Percentiles rank a stretch among this genome's conserved stretches.
These are phyloP conservation scores for Sinocyclocheilus anophthalmus DNA, from an alignment of 2,113 vertebrate species.

Conservation along the genomic window DNA sequence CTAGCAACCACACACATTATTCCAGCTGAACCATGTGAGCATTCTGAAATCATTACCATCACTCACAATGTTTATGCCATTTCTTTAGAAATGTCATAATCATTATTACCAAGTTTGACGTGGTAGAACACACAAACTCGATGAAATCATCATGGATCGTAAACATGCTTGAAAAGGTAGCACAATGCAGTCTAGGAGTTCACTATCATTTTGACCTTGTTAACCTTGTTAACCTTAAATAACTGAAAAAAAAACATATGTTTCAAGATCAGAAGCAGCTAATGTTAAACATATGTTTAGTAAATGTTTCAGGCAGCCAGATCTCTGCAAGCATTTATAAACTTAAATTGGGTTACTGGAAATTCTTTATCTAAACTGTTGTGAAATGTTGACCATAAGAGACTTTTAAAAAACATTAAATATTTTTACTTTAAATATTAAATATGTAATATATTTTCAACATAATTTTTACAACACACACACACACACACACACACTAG, in stretches of 20 bases:
- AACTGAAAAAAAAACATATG: too few relatives aligned
- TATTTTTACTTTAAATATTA: too few relatives aligned
- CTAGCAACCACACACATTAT: background rate
- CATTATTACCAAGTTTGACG: background rate
- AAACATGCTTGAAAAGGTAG: background rate
- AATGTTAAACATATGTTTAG: slow-evolving; percentile 44
- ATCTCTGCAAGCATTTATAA: background rate
- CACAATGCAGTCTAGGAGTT: background rate
- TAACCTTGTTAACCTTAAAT: background rate
- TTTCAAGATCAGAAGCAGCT: background rate
- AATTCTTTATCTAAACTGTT: slow-evolving; percentile 25
- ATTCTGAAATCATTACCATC: background rate
- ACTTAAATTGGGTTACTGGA: slow-evolving; percentile 30
- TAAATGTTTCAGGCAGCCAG: background rate
- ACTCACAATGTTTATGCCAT: background rate
- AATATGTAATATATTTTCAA: too few relatives aligned
- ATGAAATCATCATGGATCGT: background rate
- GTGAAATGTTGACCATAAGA: slow-evolving; percentile 24
- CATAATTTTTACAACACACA: too few relatives aligned
- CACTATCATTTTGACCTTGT: background rate
- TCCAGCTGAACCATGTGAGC: background rate
- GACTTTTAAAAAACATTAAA: background rate
- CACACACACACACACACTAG: too few relatives aligned
- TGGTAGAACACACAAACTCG: background rate
- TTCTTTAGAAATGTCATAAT: background rate